Evolutionary conservation across 2,113 vertebrate species (phyloP), one percentile per base, ranked within the genome.

Genomic region (Antigone vipio): DNA sequence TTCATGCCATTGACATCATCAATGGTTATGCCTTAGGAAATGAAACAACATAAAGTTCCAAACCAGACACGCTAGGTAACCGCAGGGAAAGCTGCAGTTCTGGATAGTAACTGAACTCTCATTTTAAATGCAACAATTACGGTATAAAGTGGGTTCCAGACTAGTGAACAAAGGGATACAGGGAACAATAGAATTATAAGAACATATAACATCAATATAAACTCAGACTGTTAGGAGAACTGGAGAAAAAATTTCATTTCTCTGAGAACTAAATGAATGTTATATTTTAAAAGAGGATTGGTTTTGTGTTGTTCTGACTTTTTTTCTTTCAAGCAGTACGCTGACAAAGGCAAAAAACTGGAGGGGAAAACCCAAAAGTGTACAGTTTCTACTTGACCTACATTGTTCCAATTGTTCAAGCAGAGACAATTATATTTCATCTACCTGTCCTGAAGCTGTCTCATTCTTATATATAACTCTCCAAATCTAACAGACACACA

Each of bases 341-440:
- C 2, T 24, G 45, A 78, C 34, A 78, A 56, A 56, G 35, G 49
- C 76, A 88, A 42, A 79, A 76, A 19, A 45, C 38, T 38, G 42
- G 32, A 91, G 56, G 19, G 49, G 49, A 77, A 88, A 58, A 34
- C 49, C 20, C 20, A 15, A 40, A 88, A 67, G 35, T 3, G 11
- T 35, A 60, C 30, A 60, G 44, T 82, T 49, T 78, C 79, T 93
- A 47, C 17, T 71, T 92, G 49, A 84, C 64, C 69, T 77, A 73
- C 53, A 29, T 67, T 26, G 22, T 44, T 75, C 42, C 63, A 83
- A 12, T 29, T 92, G 56, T 72, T 72, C 85, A 38, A 55, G 15
- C 38, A 93, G 62, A 88, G 40, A n/a, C 56, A 88, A 42, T 73
- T 64, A 35, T 53, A 62, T 85, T 93, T 95, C 55, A 84, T 74